Percentiles rank a stretch among this genome's conserved stretches.
phyloP scores from a whole-genome alignment of 2,113 vertebrate genomes.

The Ascaphus truei region DNA sequence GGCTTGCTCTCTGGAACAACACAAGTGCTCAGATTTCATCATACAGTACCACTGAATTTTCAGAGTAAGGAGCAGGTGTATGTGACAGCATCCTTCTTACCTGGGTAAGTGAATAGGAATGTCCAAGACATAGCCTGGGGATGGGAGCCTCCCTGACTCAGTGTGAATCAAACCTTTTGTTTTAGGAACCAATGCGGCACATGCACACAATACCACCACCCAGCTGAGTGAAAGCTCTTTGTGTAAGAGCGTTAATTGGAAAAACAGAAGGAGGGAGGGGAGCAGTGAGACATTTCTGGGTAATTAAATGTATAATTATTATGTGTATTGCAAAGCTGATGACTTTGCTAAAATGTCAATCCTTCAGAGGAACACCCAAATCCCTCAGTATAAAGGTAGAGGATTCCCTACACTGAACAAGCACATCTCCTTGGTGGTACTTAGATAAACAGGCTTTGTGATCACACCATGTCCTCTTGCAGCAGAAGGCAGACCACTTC shows the following conservation, averaged over 20 bases:
- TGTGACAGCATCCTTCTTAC: background rate
- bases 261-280: background rate
- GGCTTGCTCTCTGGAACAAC: constrained; percentile 7
- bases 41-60: constrained; percentile 1
- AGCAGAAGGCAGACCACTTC: background rate
- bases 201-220: background rate
- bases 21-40: background rate
- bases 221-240: constrained; percentile 3
- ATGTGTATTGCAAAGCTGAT: constrained; percentile 29
- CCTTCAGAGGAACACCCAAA: constrained; percentile 10
- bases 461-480: constrained; percentile 11
- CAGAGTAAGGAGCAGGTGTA: constrained; percentile 2
- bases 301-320: constrained; percentile 19
- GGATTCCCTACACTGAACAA: background rate
- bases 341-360: background rate
- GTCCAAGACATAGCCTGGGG: constrained; percentile 21
- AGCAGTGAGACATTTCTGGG: background rate
- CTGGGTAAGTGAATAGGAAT: constrained; percentile 10
- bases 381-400: constrained; percentile 19
- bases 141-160: constrained; percentile 24
- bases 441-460: background rate
- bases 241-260: background rate
- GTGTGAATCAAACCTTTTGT: constrained; percentile 35
- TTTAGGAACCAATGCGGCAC: background rate
- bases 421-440: background rate